Evolutionary conservation across 2,888 invertebrate genomes (phyloP).

Genomic region (Mystacides longicornis): DNA sequence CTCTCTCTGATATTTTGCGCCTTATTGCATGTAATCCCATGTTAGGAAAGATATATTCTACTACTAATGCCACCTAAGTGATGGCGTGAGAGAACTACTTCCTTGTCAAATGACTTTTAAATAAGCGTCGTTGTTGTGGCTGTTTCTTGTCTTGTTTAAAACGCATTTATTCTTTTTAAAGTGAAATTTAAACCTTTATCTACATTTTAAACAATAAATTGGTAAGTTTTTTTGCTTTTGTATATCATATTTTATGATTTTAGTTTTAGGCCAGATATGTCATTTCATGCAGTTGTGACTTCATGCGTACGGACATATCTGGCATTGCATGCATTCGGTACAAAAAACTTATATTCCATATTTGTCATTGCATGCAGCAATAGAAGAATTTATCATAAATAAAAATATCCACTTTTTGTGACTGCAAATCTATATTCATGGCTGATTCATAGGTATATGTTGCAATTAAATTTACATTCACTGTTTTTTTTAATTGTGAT

Average conservation of each 20-base stretch:
- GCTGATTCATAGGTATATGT: too few relatives aligned
- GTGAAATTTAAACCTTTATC: not conserved
- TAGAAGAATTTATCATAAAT: too few relatives aligned
- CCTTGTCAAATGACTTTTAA: too few relatives aligned
- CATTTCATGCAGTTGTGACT: not conserved
- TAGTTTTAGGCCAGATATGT: not conserved
- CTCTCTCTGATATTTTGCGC: too few relatives aligned
- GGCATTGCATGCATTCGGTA: too few relatives aligned
- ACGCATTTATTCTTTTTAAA: not conserved
- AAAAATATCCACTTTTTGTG: too few relatives aligned
- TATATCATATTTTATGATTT: not conserved
- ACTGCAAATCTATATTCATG: too few relatives aligned
- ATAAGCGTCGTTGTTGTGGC: not conserved
- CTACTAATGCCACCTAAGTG: not conserved
- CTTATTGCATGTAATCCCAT: not conserved
- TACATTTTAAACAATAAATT: not conserved
- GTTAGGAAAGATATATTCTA: not conserved
- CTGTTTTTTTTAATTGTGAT: too few relatives aligned
- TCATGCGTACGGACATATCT: not conserved
- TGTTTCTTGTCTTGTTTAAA: not conserved
- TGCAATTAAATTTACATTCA: too few relatives aligned
- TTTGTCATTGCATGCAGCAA: too few relatives aligned
- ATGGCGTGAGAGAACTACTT: not conserved
- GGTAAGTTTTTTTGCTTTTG: not conserved
- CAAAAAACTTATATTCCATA: too few relatives aligned